These are phyloP conservation scores for Zygogramma bicolorata DNA, from an alignment of 2,888 invertebrate genomes.

Conservation along the genomic window DNA sequence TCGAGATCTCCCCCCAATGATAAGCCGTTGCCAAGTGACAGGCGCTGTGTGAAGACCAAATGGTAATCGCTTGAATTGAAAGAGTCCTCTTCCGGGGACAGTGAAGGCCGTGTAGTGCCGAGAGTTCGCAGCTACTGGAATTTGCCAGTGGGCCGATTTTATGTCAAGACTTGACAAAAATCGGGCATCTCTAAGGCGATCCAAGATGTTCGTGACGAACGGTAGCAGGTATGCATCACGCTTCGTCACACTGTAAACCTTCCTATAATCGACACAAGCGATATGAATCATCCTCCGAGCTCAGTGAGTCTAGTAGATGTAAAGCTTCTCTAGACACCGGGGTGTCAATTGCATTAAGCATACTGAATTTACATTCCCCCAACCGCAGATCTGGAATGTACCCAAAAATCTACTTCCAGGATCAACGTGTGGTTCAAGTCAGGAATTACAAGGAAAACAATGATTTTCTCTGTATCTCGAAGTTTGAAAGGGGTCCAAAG, in stretches of 20 bases:
- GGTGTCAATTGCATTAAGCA: too few relatives aligned
- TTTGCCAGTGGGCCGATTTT: constrained; percentile 32
- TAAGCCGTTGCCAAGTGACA: constrained; percentile 48
- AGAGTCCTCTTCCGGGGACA: too few relatives aligned
- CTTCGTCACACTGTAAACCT: too few relatives aligned
- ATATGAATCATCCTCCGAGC: constrained; percentile 37
- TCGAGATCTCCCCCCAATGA: constrained; percentile 44
- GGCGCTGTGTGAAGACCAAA: constrained; percentile 50
- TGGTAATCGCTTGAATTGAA: constrained; percentile 51
- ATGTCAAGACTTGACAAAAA: constrained; percentile 35
- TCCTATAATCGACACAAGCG: constrained; percentile 50
- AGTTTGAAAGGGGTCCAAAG: background rate
- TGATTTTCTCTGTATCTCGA: background rate
- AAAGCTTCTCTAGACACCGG: background rate
- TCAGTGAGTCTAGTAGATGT: background rate
- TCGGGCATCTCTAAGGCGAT: too few relatives aligned
- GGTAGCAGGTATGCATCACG: too few relatives aligned
- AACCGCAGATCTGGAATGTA: too few relatives aligned
- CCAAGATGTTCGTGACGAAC: too few relatives aligned
- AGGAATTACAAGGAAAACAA: background rate
- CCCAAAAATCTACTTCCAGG: background rate
- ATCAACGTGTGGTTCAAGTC: background rate
- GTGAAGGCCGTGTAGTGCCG: too few relatives aligned
- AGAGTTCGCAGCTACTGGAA: too few relatives aligned
- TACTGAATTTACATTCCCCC: too few relatives aligned